Evolutionary conservation across 2,113 vertebrate species (phyloP).

Genomic region (Taurulus bubalis): DNA sequence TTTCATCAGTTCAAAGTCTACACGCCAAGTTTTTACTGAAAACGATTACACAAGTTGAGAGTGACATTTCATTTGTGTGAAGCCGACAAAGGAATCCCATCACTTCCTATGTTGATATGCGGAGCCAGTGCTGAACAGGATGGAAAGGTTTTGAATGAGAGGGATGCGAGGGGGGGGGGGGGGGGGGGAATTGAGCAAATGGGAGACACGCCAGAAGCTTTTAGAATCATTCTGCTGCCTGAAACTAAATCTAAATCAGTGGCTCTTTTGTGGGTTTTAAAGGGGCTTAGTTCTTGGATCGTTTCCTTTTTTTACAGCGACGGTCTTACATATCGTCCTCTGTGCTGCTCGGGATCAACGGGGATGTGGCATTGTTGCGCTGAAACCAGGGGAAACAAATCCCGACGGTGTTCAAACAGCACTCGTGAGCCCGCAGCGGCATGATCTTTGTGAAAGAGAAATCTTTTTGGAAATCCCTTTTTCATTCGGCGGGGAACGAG

Average conservation of each 20-base stretch:
- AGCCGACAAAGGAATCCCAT: conserved; percentile 27
- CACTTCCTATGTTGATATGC: conserved; percentile 48
- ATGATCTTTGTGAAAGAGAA: conserved; percentile 4
- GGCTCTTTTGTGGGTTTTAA: conserved; percentile 10
- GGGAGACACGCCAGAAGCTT: background rate
- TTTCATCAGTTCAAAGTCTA: conserved; percentile 4
- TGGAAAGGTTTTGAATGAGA: conserved; percentile 18
- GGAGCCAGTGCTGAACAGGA: conserved; percentile 32
- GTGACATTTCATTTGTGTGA: conserved; percentile 20
- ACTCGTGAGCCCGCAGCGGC: conserved; percentile 27
- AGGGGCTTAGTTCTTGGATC: conserved; percentile 24
- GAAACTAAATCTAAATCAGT: conserved; percentile 23
- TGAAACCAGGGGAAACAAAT: conserved; percentile 36
- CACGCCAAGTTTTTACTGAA: background rate
- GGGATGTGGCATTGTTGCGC: conserved; percentile 28
- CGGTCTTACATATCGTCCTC: conserved; percentile 4
- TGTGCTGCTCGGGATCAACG: conserved; percentile 15
- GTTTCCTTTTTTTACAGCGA: conserved; percentile 14
- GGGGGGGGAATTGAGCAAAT: background rate
- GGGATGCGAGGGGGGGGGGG: background rate
- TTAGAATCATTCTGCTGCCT: conserved; percentile 7
- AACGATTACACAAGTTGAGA: background rate
- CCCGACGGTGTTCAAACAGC: conserved; percentile 36
- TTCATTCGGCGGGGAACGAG: conserved; percentile 16
- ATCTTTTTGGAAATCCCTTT: conserved; percentile 9